A percentile compares a stretch with the other conserved stretches of the same genome.
These are phyloP conservation scores for Ovibos moschatus DNA, from an alignment of 2,113 vertebrate species.

Conservation along the genomic window DNA sequence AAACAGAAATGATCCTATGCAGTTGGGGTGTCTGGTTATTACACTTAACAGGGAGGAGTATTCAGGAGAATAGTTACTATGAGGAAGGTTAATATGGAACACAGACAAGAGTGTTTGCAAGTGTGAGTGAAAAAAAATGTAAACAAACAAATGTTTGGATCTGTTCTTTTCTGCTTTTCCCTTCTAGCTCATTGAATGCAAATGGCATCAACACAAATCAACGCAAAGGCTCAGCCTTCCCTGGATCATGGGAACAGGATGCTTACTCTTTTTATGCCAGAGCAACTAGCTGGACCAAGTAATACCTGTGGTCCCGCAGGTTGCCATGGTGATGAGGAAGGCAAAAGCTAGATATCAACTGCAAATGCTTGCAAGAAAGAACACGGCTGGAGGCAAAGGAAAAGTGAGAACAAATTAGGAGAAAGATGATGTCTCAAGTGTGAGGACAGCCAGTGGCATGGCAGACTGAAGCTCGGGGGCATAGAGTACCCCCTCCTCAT, in stretches of 20 bases:
- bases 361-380: background rate
- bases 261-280: background rate
- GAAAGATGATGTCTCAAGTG: background rate
- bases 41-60: background rate
- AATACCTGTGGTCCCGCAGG: background rate
- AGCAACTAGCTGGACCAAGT: background rate
- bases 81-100: background rate
- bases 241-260: background rate
- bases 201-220: background rate
- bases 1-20: background rate
- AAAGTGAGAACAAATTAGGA: background rate
- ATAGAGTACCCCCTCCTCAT: rapidly evolving
- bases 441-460: background rate
- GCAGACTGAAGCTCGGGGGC: background rate
- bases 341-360: background rate
- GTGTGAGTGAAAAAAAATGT: background rate
- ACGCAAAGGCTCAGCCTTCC: background rate
- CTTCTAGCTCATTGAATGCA: background rate
- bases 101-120: background rate
- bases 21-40: background rate
- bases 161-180: background rate
- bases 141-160: background rate
- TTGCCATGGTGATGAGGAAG: background rate
- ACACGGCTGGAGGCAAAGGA: background rate
- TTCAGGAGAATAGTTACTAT: background rate